Evolutionary conservation across 2,888 invertebrate genomes (phyloP), one percentile per base, ranked within the genome.

Genomic region (Drosophila ustulata): DNA sequence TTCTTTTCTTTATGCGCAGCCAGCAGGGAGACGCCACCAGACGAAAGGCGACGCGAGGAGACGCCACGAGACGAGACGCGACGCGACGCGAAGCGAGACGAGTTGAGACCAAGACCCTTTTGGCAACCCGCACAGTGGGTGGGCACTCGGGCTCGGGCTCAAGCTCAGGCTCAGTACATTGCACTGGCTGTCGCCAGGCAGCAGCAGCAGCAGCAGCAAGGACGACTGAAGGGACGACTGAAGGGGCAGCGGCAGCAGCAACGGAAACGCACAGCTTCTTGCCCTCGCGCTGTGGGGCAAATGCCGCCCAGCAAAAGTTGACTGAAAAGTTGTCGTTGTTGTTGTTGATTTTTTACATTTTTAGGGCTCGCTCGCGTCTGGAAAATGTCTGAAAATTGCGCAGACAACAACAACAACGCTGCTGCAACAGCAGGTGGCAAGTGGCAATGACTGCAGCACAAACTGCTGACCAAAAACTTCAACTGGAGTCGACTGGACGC

Each of bases 241-340:
- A 37, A 13, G 37, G 25, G n/a, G 23, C 52, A 53, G 11, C 51
- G 2, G 39, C 53, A 53, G 18, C 53, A 55, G 67, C 71, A 66
- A 67, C 81, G 78, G 81, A 83, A 90, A 89, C 83, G 80, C 84
- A 85, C 89, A 86, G 90, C 84, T 88, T 90, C 88, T 89, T 88
- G 78, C 58, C 28, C 80, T 73, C 79, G 76, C 73, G 79, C 88
- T 89, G 83, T 85, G 71, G 78, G 71, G 59, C 82, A 81, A 79
- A 45, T 32, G 26, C 39, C 39, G 82, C 88, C 55, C 82, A 64
- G 77, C 66, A 56, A 86, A 84, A 84, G 82, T 82, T 82, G 82
- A 75, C 84, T 75, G 87, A 82, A 83, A 83, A 85, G 86, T 83
- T 88, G 71, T 71, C 70, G 87, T 53, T 66, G 34, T 64, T 70